Percentiles rank a stretch among this genome's conserved stretches.
Evolutionary conservation across 1,140 invertebrate species (phyloP).

Genomic region (Hermatobates lingyangjiaoensis): DNA sequence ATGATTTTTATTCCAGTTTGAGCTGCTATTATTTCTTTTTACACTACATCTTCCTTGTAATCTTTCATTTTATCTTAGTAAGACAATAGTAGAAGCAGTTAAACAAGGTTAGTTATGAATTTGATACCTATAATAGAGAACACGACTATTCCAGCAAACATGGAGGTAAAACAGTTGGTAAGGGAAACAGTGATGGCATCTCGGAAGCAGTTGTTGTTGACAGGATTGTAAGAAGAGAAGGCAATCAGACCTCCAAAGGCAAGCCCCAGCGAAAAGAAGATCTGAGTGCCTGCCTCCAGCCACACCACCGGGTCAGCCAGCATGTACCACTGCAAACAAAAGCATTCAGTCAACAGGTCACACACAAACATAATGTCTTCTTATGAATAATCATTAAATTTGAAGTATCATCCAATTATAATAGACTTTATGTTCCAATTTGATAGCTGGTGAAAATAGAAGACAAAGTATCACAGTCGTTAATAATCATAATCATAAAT

Average conservation of each 20-base stretch:
- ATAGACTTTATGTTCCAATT: too few relatives aligned
- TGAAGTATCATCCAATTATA: too few relatives aligned
- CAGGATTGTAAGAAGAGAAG: constrained; percentile 88
- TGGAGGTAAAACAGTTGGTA: constrained; percentile 87
- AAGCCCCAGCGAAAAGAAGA: constrained; percentile 89
- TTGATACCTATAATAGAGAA: constrained; percentile 80
- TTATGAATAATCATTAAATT: too few relatives aligned
- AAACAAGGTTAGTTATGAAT: background rate
- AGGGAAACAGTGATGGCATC: constrained; percentile 87
- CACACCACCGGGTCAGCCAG: constrained; percentile 71
- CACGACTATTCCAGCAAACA: constrained; percentile 95
- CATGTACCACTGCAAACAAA: constrained; percentile 33
- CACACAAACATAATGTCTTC: too few relatives aligned
- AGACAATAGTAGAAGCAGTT: too few relatives aligned
- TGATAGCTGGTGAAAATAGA: too few relatives aligned
- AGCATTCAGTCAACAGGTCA: background rate
- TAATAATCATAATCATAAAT: too few relatives aligned
- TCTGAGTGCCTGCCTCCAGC: constrained; percentile 91
- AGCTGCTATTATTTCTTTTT: too few relatives aligned
- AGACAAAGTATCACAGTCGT: too few relatives aligned
- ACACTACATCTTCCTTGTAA: too few relatives aligned
- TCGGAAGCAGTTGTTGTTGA: constrained; percentile 87
- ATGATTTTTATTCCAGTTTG: too few relatives aligned
- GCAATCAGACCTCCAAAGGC: constrained; percentile 89
- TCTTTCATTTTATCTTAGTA: too few relatives aligned